A percentile compares a stretch with the other conserved stretches of the same genome.
Conservation (phyloP, 2,888 invertebrate genomes). For the Pachycephus smyrnensis region DNA sequence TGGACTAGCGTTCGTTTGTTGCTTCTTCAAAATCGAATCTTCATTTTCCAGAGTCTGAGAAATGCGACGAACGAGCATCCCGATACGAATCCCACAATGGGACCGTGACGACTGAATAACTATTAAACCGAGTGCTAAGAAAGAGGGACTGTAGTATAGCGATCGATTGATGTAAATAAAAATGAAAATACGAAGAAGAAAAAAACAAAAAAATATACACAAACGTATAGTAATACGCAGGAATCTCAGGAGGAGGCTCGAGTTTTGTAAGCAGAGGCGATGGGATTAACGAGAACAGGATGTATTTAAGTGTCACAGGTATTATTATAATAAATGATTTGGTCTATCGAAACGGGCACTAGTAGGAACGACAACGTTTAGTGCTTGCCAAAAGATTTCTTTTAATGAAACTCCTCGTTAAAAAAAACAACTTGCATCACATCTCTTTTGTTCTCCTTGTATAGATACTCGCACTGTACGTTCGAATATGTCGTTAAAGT, state of each 20-base stretch:
- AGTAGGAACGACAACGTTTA: background rate
- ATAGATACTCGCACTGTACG: background rate
- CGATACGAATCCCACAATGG: background rate
- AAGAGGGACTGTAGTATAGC: background rate
- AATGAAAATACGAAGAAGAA: too few species aligned
- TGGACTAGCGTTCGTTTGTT: background rate
- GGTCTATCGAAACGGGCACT: background rate
- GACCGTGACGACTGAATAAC: background rate
- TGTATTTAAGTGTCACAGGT: background rate
- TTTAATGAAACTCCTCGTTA: constrained; percentile 1
- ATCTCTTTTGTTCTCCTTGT: constrained; percentile 17
- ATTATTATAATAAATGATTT: background rate
- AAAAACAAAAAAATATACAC: background rate
- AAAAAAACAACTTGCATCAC: constrained; percentile 16
- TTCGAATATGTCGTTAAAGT: background rate
- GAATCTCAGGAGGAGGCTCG: background rate
- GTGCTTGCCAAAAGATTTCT: constrained; percentile 15
- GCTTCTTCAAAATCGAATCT: background rate
- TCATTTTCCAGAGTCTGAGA: background rate
- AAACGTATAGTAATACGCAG: background rate
- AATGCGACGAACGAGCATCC: background rate
- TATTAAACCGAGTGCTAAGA: background rate
- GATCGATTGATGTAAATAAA: too few species aligned
- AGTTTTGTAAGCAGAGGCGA: background rate
- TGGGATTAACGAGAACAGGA: background rate